phyloP scores from a whole-genome alignment of 2,888 invertebrate genomes.

The Diogma glabrata region DNA sequence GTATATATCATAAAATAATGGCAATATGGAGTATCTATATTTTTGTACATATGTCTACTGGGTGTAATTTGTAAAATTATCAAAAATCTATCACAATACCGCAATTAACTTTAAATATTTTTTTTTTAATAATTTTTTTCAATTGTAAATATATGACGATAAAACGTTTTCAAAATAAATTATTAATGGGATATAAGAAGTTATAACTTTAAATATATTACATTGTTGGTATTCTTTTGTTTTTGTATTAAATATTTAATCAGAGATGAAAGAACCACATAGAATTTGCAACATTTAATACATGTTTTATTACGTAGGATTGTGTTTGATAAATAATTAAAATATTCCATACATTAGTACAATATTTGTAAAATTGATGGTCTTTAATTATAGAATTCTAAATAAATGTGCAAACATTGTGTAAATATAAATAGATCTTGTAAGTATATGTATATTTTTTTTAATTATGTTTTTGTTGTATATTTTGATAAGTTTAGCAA shows the following conservation, averaged over 20 bases:
- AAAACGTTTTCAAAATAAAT: constrained; percentile 27
- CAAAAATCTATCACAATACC: constrained; percentile 25
- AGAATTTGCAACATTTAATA: no score
- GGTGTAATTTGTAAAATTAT: constrained; percentile 22
- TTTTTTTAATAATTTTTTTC: constrained; percentile 25
- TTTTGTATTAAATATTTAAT: no score
- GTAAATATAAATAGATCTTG: neutral
- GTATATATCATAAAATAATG: constrained; percentile 22
- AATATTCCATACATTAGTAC: no score
- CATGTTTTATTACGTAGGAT: no score
- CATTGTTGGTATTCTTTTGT: no score
- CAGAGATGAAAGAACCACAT: no score
- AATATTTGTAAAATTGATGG: constrained; percentile 7
- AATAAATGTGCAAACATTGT: constrained; percentile 1
- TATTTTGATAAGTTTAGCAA: constrained; percentile 5
- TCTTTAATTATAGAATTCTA: neutral
- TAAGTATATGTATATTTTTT: no score
- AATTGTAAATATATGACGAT: constrained; percentile 36
- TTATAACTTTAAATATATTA: no score
- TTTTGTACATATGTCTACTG: constrained; percentile 21
- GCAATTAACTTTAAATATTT: no score
- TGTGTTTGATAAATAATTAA: no score
- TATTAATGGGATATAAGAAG: no score
- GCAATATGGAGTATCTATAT: constrained; percentile 23
- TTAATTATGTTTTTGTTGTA: neutral